These are phyloP conservation scores for Heterohyrax brucei DNA, from an alignment of 2,797 vertebrate genomes.

Conservation along the genomic window DNA sequence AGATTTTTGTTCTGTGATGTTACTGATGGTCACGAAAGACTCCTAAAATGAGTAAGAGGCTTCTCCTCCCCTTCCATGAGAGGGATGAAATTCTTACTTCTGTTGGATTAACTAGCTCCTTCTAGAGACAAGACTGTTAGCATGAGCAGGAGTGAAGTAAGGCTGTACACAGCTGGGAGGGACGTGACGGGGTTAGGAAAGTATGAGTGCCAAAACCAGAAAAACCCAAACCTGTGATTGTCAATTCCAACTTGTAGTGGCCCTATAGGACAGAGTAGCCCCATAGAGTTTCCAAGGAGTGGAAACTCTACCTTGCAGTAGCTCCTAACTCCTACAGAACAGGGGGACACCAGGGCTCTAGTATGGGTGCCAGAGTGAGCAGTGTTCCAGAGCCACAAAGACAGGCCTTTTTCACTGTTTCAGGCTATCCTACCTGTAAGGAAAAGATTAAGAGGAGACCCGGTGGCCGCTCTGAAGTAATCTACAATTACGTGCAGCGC, in stretches of 20 bases:
- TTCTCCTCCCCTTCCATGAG: constrained; percentile 32
- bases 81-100: not conserved
- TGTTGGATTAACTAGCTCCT: not conserved
- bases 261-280: too few relatives aligned
- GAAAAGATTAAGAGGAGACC: constrained; percentile 94
- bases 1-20: not conserved
- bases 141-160: not conserved
- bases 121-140: not conserved
- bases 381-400: not conserved
- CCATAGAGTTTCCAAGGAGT: too few relatives aligned
- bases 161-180: not conserved
- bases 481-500: constrained; percentile 94
- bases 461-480: constrained; percentile 92
- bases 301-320: too few relatives aligned
- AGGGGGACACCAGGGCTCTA: not conserved
- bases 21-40: not conserved
- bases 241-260: too few relatives aligned
- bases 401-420: constrained; percentile 46
- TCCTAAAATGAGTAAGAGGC: not conserved
- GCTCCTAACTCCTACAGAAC: too few relatives aligned
- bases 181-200: not conserved
- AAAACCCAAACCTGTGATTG: too few relatives aligned
- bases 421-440: constrained; percentile 94
- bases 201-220: not conserved
- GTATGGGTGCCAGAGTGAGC: not conserved